These are phyloP conservation scores for Poeciliopsis infans DNA, from an alignment of 2,797 vertebrate genomes.

Conservation along the genomic window DNA sequence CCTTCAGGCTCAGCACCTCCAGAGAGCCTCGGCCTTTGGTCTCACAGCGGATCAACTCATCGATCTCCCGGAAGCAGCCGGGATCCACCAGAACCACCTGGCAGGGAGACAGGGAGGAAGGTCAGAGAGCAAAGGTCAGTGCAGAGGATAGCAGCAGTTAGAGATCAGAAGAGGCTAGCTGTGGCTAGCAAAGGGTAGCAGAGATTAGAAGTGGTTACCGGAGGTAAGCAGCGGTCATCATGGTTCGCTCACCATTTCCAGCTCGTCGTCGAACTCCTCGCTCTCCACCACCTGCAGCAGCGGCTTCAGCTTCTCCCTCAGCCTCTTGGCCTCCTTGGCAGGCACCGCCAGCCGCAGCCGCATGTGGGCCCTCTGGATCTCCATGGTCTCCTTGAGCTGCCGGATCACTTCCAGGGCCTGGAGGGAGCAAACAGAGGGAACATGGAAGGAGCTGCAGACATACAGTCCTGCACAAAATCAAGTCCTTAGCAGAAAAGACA, in stretches of 20 bases:
- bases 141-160: too few relatives aligned
- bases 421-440: not conserved
- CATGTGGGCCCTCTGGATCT: slow-evolving; percentile 98
- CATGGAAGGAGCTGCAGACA: too few relatives aligned
- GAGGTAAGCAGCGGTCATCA: too few relatives aligned
- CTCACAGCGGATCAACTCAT: slow-evolving; percentile 95
- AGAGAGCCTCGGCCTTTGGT: slow-evolving; percentile 91
- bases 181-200: too few relatives aligned
- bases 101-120: not conserved
- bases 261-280: slow-evolving; percentile 90
- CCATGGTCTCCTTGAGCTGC: slow-evolving; percentile 92
- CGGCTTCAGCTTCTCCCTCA: slow-evolving; percentile 95
- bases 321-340: slow-evolving; percentile 90
- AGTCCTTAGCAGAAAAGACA: too few relatives aligned
- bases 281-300: slow-evolving; percentile 91
- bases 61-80: slow-evolving; percentile 95
- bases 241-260: slow-evolving; percentile 87
- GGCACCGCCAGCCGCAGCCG: slow-evolving; percentile 89
- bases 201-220: too few relatives aligned
- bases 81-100: slow-evolving; percentile 96
- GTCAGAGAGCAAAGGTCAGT: too few relatives aligned
- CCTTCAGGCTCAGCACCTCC: slow-evolving; percentile 94
- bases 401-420: slow-evolving; percentile 95
- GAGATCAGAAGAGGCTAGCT: too few relatives aligned
- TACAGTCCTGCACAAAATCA: not conserved